Conservation (phyloP, 2,888 invertebrate genomes). For the Cabera pusaria region DNA sequence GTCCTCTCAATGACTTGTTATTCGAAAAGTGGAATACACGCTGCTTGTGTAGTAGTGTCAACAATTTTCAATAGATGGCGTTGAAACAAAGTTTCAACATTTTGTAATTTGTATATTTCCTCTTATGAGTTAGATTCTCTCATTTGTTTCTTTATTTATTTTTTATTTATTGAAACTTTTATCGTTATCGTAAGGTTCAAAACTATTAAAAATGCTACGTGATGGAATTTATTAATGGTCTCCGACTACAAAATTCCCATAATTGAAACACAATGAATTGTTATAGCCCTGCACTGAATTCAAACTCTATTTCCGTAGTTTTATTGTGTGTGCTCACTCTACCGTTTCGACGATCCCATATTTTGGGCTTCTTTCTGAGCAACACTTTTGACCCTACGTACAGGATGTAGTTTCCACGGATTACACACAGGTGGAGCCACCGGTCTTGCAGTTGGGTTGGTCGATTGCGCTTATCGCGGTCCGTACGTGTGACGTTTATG, state of each 20-base stretch:
- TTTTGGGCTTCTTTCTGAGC: constrained; percentile 63
- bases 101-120: too few relatives aligned
- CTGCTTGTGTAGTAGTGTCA: constrained; percentile 17
- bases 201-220: too few relatives aligned
- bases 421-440: constrained; percentile 74
- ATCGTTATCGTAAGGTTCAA: too few relatives aligned
- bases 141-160: too few relatives aligned
- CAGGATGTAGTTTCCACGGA: constrained; percentile 58
- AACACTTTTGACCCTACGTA: constrained; percentile 53
- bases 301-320: constrained; percentile 60
- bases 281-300: constrained; percentile 51
- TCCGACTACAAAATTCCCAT: constrained; percentile 39
- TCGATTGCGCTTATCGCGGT: constrained; percentile 50
- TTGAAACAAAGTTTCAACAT: constrained; percentile 3
- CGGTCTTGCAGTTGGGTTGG: constrained; percentile 49
- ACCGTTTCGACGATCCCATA: constrained; percentile 68
- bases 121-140: too few relatives aligned
- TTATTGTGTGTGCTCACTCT: constrained; percentile 62
- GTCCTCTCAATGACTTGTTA: constrained; percentile 33
- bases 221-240: constrained; percentile 13
- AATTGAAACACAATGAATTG: constrained; percentile 37
- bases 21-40: constrained; percentile 19
- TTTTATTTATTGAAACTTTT: too few relatives aligned
- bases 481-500: constrained; percentile 65
- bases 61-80: constrained; percentile 50